phyloP scores from a whole-genome alignment of 2,888 invertebrate genomes.

The Trisateles emortualis region DNA sequence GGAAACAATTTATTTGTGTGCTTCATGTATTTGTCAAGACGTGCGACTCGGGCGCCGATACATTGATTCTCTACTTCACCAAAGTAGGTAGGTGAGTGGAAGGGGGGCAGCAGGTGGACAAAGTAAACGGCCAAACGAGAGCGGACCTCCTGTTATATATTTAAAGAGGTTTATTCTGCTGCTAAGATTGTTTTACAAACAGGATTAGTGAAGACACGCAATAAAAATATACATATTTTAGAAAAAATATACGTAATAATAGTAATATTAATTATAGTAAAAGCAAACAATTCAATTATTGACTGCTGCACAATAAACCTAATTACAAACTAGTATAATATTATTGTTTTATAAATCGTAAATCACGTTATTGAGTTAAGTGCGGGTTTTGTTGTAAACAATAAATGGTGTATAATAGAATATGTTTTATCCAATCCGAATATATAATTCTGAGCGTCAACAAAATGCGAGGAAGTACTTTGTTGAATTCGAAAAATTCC shows the following conservation, averaged over 20 bases:
- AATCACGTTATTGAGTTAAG: too few species aligned
- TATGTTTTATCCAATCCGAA: constrained; percentile 2
- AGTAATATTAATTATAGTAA: too few species aligned
- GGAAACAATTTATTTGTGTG: constrained; percentile 2
- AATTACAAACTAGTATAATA: too few species aligned
- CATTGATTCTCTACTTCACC: not conserved
- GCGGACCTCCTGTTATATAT: constrained; percentile 26
- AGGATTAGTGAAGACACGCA: not conserved
- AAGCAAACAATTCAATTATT: too few species aligned
- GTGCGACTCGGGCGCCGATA: not conserved
- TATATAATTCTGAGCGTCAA: not conserved
- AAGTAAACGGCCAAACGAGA: constrained; percentile 4
- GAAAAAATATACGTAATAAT: too few species aligned
- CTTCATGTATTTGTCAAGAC: not conserved
- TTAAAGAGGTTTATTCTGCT: constrained; percentile 21
- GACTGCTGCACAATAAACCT: too few species aligned
- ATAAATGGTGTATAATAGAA: not conserved
- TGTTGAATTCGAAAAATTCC: constrained; percentile 13
- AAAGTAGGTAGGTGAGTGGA: not conserved
- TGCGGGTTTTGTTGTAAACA: not conserved
- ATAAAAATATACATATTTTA: too few species aligned
- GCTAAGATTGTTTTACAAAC: constrained; percentile 6
- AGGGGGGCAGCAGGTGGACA: not conserved
- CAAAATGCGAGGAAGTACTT: constrained; percentile 12
- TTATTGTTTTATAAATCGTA: too few species aligned